Conservation (phyloP, 2,113 vertebrate species). For the Spea multiplicata region DNA sequence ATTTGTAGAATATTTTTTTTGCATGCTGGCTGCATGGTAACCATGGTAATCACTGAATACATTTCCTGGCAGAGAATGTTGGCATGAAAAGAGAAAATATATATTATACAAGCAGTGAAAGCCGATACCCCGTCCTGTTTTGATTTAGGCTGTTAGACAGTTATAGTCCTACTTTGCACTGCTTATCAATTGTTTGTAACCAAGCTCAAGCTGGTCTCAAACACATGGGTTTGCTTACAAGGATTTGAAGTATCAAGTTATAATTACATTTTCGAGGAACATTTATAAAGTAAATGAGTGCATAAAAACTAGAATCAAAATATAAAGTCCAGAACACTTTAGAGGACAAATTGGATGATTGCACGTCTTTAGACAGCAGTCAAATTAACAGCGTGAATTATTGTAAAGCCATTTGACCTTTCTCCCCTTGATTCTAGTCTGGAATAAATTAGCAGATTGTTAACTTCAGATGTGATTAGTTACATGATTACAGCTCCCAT, state of each 20-base stretch:
- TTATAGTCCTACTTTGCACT: neutral
- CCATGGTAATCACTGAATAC: neutral
- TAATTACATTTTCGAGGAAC: neutral
- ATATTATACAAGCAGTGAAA: neutral
- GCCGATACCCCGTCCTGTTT: neutral
- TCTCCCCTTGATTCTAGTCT: slow-evolving; percentile 5
- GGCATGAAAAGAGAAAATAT: neutral
- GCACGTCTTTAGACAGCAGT: slow-evolving; percentile 7
- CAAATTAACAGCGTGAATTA: slow-evolving; percentile 8
- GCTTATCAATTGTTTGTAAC: neutral
- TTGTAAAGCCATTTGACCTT: neutral
- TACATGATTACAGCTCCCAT: too few relatives aligned
- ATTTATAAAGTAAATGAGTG: neutral
- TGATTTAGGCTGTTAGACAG: neutral
- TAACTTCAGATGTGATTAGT: neutral
- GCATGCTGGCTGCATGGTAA: neutral
- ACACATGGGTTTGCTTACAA: neutral
- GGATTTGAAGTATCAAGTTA: neutral
- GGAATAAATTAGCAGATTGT: slow-evolving; percentile 23
- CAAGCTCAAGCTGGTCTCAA: too few relatives aligned
- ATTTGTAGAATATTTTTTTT: neutral
- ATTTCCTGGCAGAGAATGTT: neutral
- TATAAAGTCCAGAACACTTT: neutral
- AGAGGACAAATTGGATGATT: neutral
- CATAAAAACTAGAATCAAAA: neutral